Percentiles rank a stretch among this genome's conserved stretches.
Evolutionary conservation across 2,797 vertebrate genomes (phyloP).

Genomic region (Macroramphosus scolopax): DNA sequence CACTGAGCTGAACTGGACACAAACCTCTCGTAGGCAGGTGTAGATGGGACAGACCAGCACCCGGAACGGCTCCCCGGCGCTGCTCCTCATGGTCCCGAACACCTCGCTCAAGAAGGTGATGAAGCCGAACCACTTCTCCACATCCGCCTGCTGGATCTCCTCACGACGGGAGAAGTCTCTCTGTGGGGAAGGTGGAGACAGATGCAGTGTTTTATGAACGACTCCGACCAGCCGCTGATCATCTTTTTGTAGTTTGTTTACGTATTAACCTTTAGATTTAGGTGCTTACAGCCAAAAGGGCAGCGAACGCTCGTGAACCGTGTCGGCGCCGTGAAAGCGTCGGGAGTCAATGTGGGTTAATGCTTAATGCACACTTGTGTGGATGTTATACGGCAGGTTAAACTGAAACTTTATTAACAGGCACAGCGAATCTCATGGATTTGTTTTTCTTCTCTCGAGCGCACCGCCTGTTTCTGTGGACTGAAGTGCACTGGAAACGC

Average conservation of each 20-base stretch:
- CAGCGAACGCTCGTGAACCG: slow-evolving; percentile 44
- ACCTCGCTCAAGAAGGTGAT: slow-evolving; percentile 98
- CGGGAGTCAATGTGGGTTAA: slow-evolving; percentile 65
- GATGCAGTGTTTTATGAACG: not conserved
- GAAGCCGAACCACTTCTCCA: slow-evolving; percentile 96
- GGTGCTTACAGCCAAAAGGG: slow-evolving; percentile 44
- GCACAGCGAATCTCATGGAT: not conserved
- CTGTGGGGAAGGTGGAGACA: slow-evolving; percentile 66
- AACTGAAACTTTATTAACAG: slow-evolving; percentile 56
- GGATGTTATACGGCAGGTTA: slow-evolving; percentile 50
- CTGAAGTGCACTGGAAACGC: slow-evolving; percentile 15
- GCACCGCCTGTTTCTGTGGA: slow-evolving; percentile 5
- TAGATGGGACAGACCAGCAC: slow-evolving; percentile 98
- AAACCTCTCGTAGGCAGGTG: slow-evolving; percentile 88
- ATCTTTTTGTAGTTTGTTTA: slow-evolving; percentile 51
- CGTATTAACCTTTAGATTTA: slow-evolving; percentile 46
- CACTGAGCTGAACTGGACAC: slow-evolving; percentile 9
- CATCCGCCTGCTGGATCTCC: slow-evolving; percentile 87
- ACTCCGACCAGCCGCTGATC: no score
- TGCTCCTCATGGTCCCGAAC: slow-evolving; percentile 96
- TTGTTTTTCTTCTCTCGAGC: not conserved
- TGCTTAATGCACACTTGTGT: slow-evolving; percentile 56
- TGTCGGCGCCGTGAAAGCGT: slow-evolving; percentile 45
- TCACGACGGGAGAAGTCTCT: slow-evolving; percentile 91
- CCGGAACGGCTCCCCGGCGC: slow-evolving; percentile 89